A percentile compares a stretch with the other conserved stretches of the same genome.
Evolutionary conservation across 2,113 vertebrate species (phyloP).

Genomic region (Anser brachyrhynchus): DNA sequence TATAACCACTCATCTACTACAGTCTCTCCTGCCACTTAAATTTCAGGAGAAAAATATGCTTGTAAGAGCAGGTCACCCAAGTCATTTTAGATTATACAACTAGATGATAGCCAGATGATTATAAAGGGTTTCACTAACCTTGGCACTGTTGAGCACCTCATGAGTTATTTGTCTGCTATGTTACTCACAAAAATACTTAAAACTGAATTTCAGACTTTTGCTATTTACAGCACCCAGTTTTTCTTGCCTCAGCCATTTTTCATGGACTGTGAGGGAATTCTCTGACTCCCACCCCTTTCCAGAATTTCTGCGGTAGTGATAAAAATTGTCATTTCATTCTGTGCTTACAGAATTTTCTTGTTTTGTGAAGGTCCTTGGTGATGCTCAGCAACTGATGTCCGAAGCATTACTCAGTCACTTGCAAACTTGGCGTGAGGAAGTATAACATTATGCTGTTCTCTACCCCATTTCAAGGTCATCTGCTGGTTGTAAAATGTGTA

Average conservation of each 20-base stretch:
- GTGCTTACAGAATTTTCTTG: background rate
- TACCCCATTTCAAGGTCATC: background rate
- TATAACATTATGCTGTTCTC: background rate
- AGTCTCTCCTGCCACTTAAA: background rate
- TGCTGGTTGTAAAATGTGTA: background rate
- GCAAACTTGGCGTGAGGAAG: background rate
- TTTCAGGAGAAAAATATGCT: background rate
- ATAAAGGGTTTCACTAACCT: background rate
- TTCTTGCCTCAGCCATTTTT: background rate
- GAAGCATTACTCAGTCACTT: background rate
- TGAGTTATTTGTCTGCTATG: background rate
- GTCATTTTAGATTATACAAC: background rate
- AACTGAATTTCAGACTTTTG: background rate
- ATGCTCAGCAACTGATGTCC: background rate
- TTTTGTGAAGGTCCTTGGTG: background rate
- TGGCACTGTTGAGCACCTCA: background rate
- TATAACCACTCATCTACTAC: background rate
- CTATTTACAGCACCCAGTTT: background rate
- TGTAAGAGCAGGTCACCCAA: background rate
- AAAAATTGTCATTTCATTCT: background rate
- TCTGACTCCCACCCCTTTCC: background rate
- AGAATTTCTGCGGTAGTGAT: background rate
- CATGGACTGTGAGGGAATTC: background rate
- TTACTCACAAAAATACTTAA: background rate
- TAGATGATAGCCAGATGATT: background rate